Evolutionary conservation across 2,888 invertebrate genomes (phyloP), one percentile per base, ranked within the genome.

Genomic region (Spodoptera littoralis): DNA sequence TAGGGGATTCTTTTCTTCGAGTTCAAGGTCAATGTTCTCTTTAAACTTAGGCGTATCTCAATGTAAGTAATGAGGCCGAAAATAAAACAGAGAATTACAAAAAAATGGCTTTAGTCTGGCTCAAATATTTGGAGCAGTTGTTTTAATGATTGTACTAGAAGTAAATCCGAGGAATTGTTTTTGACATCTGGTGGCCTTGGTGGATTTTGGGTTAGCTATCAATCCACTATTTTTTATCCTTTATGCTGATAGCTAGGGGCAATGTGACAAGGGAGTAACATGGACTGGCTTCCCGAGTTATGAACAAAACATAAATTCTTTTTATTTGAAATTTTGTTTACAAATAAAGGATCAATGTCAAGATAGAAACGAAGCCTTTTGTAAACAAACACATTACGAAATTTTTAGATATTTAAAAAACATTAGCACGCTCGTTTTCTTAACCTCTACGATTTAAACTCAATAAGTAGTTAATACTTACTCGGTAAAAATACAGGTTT

Each of bases 261-360:
- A 60, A 73, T 76, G 67, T 76, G 81, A 83, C 70, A 62, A 68
- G 74, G 67, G 77, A 70, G 8, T 36, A 8, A 36, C 36, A 36
- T 36, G 8, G 6, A 36, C 36, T 36, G 0, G 36, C 36, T 36
- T 36, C 73, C 76, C 70, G 70, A 77, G 64, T 70, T 79, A 77
- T 73, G 60, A 73, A 76, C 74, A 73, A 77, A 77, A 73, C 69
- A 63, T 64, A 64, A 73, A 75, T 44, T 73, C 56, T 52, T 76
- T 64, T 58, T 57, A 70, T 56, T 53, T 53, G 11, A 42, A 60
- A 73, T 70, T 47, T 61, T 48, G 4, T 72, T 13, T 13, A 18
- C 18, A 22, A 18, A 60, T 42, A 48, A 3, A 46, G 2, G 2
- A 18, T 18, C 18, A 18, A 18, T 18, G 18, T 18, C 18, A 18